Conservation (phyloP, 1,140 invertebrate species). For the Drosophila ironensis region DNA sequence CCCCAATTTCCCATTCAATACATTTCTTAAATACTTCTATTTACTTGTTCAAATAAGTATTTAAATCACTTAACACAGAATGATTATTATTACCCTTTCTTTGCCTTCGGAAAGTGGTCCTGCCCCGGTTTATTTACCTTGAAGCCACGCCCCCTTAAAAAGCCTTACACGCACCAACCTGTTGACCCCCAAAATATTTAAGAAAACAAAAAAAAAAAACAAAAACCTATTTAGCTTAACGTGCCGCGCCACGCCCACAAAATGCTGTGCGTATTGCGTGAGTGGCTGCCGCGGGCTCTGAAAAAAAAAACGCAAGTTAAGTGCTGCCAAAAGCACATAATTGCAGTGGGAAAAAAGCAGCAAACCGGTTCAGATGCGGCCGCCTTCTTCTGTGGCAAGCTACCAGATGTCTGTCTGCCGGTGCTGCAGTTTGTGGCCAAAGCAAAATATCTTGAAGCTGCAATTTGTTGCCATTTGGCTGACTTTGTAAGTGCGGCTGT, state of each 20-base stretch:
- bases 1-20: no score
- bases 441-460: constrained; percentile 39
- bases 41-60: no score
- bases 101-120: neutral
- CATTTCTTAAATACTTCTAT: no score
- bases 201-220: constrained; percentile 20
- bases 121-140: neutral
- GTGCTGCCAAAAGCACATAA: constrained; percentile 31
- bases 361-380: constrained; percentile 18
- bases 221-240: constrained; percentile 30
- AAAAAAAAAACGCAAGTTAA: constrained; percentile 24
- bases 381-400: no score
- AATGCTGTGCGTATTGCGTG: constrained; percentile 16
- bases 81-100: no score
- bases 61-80: no score
- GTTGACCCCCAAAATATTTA: constrained; percentile 23
- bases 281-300: constrained; percentile 11
- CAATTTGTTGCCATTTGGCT: constrained; percentile 37
- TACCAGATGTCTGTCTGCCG: constrained; percentile 1
- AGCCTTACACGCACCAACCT: constrained; percentile 32
- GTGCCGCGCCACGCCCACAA: constrained; percentile 27
- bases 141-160: constrained; percentile 14
- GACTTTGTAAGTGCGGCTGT: no score
- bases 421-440: constrained; percentile 8
- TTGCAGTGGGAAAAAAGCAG: constrained; percentile 24